Evolutionary conservation across 2,888 invertebrate species (phyloP), one percentile per base, ranked within the genome.

Genomic region (Microctonus aethiopoides): DNA sequence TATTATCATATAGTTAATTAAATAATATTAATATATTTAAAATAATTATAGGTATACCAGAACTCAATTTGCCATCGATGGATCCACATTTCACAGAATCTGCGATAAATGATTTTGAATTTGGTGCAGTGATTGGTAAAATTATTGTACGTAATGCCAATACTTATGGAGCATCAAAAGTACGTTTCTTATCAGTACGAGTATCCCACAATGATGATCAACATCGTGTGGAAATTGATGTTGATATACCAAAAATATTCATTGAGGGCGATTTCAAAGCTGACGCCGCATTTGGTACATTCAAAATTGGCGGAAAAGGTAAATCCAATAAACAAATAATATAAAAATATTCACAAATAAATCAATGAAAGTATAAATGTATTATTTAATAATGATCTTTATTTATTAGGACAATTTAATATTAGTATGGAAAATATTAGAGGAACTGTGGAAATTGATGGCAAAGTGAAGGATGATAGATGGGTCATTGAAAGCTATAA

Each of bases 241-340:
- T 90, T 71, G 88, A 88, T 46, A 83, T 90, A 32, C 91, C 92
- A 0, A 87, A 87, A 75, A 79, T 91, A 10, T 81, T 87, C 51
- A 84, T 91, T 2, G 90, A 88, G 61, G 91, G 92, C 3, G 84
- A 88, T 32, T 92, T 91, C 82, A 88, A 89, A 76, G 92, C 90
- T 0, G 89, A 91, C 71, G 92, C 92, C 13, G 87, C 88, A 41
- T 87, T 92, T 68, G 92, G 91, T 73, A 87, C 89, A 10, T 86
- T 92, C 74, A 89, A 89, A 75, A 81, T 93, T 72, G 89, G 89
- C 70, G 91, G 92, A 32, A 89, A 92, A 89, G 88, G 93, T 92
- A 84, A 88, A 5, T 24, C 3, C 3, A 29, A 29, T 29, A n/a
- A n/a, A n/a, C n/a, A n/a, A n/a, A n/a, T n/a, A 29, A 29, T 29